phyloP scores from a whole-genome alignment of 2,113 vertebrate species.

The Pseudorhombus dupliciocellatus region DNA sequence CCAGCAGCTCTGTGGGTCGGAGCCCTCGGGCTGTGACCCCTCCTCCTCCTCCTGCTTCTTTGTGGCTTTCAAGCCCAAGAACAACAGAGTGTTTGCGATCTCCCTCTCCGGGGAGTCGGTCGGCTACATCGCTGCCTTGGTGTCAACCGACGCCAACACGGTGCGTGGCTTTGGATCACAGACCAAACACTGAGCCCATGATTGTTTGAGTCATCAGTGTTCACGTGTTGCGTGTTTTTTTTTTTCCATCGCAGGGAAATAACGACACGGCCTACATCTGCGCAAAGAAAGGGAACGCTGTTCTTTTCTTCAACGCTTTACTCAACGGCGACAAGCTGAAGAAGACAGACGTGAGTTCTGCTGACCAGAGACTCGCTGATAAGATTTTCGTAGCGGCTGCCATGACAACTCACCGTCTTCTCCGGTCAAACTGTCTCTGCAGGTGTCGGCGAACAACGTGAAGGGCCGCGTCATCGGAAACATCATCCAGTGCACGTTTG shows the following conservation, averaged over 20 bases:
- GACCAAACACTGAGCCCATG: background rate
- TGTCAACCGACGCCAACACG: background rate
- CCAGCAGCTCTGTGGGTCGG: slow-evolving; percentile 20
- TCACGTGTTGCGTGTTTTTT: too few relatives aligned
- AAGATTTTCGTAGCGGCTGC: too few relatives aligned
- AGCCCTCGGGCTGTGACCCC: slow-evolving; percentile 49
- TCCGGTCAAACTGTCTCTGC: background rate
- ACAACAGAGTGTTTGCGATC: slow-evolving; percentile 40
- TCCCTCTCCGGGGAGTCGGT: slow-evolving; percentile 37
- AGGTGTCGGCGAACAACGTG: slow-evolving; percentile 42
- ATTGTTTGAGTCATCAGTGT: background rate
- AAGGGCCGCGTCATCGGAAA: background rate
- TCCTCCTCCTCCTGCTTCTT: slow-evolving; percentile 16
- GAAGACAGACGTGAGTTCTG: background rate
- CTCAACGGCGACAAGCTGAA: background rate
- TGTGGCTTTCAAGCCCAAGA: fast-evolving
- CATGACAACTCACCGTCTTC: background rate
- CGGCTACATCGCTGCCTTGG: slow-evolving; percentile 36
- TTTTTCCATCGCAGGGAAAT: slow-evolving; percentile 31
- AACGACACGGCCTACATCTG: slow-evolving; percentile 56
- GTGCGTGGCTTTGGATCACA: slow-evolving; percentile 21
- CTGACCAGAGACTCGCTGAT: background rate
- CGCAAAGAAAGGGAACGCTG: background rate
- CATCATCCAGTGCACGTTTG: slow-evolving; percentile 61
- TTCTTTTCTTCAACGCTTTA: slow-evolving; percentile 10